phyloP scores from a whole-genome alignment of 2,888 invertebrate species.

The Melanostoma scalare region DNA sequence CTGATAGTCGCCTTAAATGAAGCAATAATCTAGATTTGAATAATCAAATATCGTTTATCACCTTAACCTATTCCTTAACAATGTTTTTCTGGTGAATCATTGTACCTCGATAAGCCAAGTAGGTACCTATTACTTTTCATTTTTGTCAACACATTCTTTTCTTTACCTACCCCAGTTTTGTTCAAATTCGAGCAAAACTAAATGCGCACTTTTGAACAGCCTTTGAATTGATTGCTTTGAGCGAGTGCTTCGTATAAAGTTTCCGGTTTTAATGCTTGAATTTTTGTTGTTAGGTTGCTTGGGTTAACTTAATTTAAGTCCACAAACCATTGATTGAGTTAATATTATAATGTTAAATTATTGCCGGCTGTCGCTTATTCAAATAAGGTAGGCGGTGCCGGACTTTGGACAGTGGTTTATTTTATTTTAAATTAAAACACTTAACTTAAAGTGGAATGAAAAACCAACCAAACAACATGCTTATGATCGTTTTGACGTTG shows the following conservation, averaged over 20 bases:
- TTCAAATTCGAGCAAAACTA: slow-evolving; percentile 29
- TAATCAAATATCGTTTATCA: no score
- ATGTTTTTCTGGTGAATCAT: no score
- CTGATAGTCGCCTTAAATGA: no score
- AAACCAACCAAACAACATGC: no score
- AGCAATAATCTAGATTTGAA: no score
- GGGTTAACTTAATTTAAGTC: slow-evolving; percentile 28
- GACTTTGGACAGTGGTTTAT: no score
- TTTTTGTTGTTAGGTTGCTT: not conserved
- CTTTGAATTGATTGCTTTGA: slow-evolving; percentile 50
- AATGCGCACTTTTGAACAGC: slow-evolving; percentile 56
- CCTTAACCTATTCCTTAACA: no score
- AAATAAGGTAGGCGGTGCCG: no score
- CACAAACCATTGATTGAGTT: slow-evolving; percentile 31
- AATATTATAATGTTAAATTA: slow-evolving; percentile 11
- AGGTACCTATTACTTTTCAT: not conserved
- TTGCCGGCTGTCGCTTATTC: not conserved
- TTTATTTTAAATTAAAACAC: no score
- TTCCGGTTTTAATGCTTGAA: slow-evolving; percentile 38
- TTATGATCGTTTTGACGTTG: no score
- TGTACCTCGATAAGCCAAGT: no score
- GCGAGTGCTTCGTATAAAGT: slow-evolving; percentile 26
- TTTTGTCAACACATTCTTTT: not conserved
- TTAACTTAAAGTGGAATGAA: no score
- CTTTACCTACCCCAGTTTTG: not conserved